Conservation (phyloP, 2,888 invertebrate species). For the Chydorus sphaericus region DNA sequence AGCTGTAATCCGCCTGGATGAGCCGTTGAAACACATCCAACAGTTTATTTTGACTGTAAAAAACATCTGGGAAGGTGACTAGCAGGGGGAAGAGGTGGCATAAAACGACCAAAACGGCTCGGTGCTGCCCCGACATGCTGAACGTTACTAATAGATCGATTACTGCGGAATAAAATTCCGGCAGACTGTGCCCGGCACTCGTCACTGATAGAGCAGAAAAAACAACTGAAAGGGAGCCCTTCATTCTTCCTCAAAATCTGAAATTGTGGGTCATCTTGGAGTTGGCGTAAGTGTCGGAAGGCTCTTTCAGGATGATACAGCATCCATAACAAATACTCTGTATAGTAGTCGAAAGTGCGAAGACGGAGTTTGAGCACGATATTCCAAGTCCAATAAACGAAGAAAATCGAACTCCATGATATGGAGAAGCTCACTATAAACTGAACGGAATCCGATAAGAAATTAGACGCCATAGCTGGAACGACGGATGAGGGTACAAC, state of each 20-base stretch:
- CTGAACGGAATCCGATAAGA: constrained; percentile 3
- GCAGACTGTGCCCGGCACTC: constrained; percentile 55
- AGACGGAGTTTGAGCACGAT: constrained; percentile 45
- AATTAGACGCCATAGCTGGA: not conserved
- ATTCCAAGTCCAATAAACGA: constrained; percentile 58
- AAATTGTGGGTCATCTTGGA: constrained; percentile 35
- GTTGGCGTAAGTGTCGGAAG: constrained; percentile 40
- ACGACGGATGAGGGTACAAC: not conserved
- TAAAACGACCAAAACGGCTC: constrained; percentile 34
- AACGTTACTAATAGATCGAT: constrained; percentile 41
- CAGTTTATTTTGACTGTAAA: constrained; percentile 33
- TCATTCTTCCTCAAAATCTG: constrained; percentile 35
- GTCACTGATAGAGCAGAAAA: constrained; percentile 51
- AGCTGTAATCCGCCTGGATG: constrained; percentile 54
- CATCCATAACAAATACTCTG: constrained; percentile 26
- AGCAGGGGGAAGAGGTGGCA: constrained; percentile 49
- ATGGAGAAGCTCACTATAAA: not conserved
- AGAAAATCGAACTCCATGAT: not conserved
- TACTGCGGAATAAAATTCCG: constrained; percentile 47
- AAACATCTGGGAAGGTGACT: constrained; percentile 44
- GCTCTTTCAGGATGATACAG: constrained; percentile 31
- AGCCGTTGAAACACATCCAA: constrained; percentile 38
- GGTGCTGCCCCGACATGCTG: constrained; percentile 42
- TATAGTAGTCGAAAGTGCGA: constrained; percentile 44
- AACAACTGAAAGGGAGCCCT: constrained; percentile 49